Evolutionary conservation across 2,797 vertebrate genomes (phyloP).

Genomic region (Coracias cyanogaster): DNA sequence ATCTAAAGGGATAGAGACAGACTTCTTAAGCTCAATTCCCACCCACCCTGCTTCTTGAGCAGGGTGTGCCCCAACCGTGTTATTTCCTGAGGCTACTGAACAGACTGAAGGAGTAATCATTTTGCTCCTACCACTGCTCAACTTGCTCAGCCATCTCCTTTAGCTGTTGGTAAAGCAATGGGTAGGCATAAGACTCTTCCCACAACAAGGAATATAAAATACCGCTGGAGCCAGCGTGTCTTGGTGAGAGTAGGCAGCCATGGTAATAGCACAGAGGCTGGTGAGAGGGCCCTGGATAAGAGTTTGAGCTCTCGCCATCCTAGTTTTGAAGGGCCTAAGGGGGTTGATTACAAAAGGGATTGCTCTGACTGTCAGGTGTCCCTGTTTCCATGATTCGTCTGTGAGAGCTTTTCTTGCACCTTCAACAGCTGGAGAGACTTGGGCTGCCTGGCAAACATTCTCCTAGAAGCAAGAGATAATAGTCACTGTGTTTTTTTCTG

Average conservation of each 20-base stretch:
- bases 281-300: neutral
- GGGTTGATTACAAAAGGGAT: neutral
- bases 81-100: slow-evolving; percentile 46
- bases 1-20: neutral
- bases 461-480: neutral
- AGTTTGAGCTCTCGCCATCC: neutral
- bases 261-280: neutral
- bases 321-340: neutral
- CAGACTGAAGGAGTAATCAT: neutral
- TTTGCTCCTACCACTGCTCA: neutral
- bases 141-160: slow-evolving; percentile 17
- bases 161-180: slow-evolving; percentile 31
- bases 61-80: slow-evolving; percentile 22
- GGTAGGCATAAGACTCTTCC: slow-evolving; percentile 16
- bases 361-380: neutral
- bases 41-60: neutral
- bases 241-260: slow-evolving; percentile 30
- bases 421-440: neutral
- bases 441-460: neutral
- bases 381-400: neutral
- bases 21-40: neutral
- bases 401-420: neutral
- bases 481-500: neutral
- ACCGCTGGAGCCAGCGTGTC: slow-evolving; percentile 47
- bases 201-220: slow-evolving; percentile 59